A percentile compares a stretch with the other conserved stretches of the same genome.
phyloP scores from a whole-genome alignment of 2,113 vertebrate species.

The Istiophorus platypterus region DNA sequence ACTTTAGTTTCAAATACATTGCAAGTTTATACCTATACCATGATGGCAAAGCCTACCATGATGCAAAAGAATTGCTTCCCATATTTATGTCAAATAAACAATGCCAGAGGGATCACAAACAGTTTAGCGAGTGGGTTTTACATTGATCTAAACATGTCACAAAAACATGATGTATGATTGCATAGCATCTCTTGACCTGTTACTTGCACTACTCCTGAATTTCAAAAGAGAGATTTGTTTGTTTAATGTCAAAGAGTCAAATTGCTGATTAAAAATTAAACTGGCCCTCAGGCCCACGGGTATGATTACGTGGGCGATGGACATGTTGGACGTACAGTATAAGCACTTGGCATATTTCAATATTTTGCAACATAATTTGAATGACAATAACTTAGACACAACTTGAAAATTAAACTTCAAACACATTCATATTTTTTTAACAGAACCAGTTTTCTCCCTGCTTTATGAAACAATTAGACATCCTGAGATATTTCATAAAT shows the following conservation, averaged over 20 bases:
- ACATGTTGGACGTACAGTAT: not conserved
- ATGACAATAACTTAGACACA: constrained; percentile 9
- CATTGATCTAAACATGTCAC: not conserved
- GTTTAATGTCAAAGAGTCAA: constrained; percentile 5
- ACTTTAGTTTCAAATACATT: constrained; percentile 7
- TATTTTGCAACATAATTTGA: constrained; percentile 7
- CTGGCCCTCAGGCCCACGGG: not conserved
- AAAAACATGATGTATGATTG: not conserved
- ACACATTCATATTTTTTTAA: not conserved
- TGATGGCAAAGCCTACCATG: constrained; percentile 2
- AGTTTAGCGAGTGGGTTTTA: not conserved
- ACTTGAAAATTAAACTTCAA: not conserved
- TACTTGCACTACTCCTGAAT: not conserved
- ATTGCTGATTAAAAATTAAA: not conserved
- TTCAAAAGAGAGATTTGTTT: not conserved
- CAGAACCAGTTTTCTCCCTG: not conserved
- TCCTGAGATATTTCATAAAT: not conserved
- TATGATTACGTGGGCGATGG: not conserved
- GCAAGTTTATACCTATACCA: constrained; percentile 4
- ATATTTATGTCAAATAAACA: constrained; percentile 3
- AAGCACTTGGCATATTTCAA: not conserved
- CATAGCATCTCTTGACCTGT: not conserved
- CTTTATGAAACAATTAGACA: not conserved
- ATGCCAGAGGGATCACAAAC: not conserved
- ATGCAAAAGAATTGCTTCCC: not conserved